Base-by-base conservation (phyloP, 2,797 vertebrate species). In the Clarias fuscus region DNA sequence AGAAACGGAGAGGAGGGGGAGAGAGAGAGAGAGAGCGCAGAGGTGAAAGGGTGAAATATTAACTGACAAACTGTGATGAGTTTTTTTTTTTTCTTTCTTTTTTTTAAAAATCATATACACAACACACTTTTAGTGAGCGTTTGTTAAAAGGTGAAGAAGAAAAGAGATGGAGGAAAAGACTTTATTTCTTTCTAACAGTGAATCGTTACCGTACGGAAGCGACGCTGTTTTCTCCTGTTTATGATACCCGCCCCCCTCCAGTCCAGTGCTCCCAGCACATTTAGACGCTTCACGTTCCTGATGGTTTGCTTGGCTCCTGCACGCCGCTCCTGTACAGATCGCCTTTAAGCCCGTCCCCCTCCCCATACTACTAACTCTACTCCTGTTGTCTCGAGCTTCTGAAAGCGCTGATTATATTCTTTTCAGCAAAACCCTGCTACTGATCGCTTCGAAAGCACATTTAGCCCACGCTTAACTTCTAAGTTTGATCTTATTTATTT, bases 401-500 rank as follows among this genome's bases (percentile, higher is more conserved):
- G 48, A 59, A 67, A 56, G n/a, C 30, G 72, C 82, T 83, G 73
- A 83, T 75, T 56, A 33, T 67, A 14, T 77, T 18, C 20, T 59
- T 71, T 40, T 40, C 48, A 13, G 70, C 70, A 67, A 75, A 65
- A 84, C 18, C 58, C 78, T 87, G 81, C 89, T 90, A 88, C 89
- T 88, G 88, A 87, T 64, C 27, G 53, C 85, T 58, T 43, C 48
- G 20, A 64, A 87, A 83, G 77, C 87, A 88, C 86, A 87, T 85
- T 87, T 71, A 30, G n/a, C 72, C 37, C 24, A 84, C 71, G 18
- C 65, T 88, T 84, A n/a, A 73, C 67, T 78, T 87, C 61, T 77
- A 78, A 72, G 73, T 30, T 88, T 85, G 59, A 82, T 70, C 18
- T 48, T 83, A 90, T 90, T 90, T 89, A 89, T 90, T 89, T 83